phyloP scores from a whole-genome alignment of 2,888 invertebrate genomes.

The Epinotia nisella region DNA sequence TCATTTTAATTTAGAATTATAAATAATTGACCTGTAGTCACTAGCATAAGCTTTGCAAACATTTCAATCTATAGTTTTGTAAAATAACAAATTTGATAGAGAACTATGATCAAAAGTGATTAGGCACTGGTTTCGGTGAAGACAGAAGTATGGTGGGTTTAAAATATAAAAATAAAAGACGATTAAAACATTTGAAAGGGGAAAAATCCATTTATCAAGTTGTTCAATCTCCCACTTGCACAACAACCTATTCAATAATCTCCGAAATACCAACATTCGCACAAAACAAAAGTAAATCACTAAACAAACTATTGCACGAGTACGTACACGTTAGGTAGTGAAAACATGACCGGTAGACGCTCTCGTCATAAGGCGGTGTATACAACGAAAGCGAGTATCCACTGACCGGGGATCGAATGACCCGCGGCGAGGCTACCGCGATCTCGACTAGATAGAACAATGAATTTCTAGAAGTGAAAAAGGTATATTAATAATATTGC shows the following conservation, averaged over 20 bases:
- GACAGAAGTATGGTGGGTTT: too few species aligned
- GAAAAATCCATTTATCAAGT: too few species aligned
- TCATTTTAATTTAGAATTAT: too few species aligned
- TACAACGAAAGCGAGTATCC: slow-evolving; percentile 37
- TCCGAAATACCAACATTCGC: background rate
- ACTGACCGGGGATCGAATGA: slow-evolving; percentile 38
- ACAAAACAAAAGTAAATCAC: slow-evolving; percentile 4
- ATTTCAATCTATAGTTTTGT: too few species aligned
- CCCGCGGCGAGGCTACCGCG: slow-evolving; percentile 38
- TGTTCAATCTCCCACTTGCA: background rate
- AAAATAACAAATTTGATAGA: too few species aligned
- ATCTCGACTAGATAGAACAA: slow-evolving; percentile 23
- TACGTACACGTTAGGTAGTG: slow-evolving; percentile 14
- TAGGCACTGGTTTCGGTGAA: too few species aligned
- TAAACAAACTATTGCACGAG: slow-evolving; percentile 12
- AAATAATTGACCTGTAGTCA: too few species aligned
- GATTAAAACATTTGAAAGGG: too few species aligned
- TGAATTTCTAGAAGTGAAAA: slow-evolving; percentile 15
- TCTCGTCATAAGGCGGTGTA: slow-evolving; percentile 16
- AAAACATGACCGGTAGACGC: slow-evolving; percentile 20
- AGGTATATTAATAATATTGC: background rate
- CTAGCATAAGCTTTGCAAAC: too few species aligned
- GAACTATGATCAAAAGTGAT: too few species aligned
- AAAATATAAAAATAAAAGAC: too few species aligned
- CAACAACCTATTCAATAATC: too few species aligned